Conservation (phyloP, 1,140 invertebrate genomes). For the Drosophila repleta region DNA sequence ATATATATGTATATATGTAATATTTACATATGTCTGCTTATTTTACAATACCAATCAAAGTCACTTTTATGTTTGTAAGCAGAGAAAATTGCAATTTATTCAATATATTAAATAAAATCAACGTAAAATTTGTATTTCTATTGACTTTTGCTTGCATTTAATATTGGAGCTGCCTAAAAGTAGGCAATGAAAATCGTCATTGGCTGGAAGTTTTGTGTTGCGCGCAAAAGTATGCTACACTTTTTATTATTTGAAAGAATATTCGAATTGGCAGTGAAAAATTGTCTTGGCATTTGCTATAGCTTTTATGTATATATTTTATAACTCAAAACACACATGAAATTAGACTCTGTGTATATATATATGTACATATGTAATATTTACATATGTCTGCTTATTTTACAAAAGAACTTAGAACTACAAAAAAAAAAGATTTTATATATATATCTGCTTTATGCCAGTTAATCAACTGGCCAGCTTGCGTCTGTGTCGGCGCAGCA, state of each 20-base stretch:
- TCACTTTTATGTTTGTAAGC: constrained; percentile 55
- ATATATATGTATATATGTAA: background rate
- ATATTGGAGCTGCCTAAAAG: background rate
- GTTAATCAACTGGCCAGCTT: constrained; percentile 33
- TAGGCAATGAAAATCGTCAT: background rate
- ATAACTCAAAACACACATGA: too few species aligned
- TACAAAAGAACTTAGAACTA: constrained; percentile 1
- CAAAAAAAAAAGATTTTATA: constrained; percentile 18
- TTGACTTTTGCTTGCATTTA: background rate
- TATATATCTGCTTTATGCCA: background rate
- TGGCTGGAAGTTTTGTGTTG: too few species aligned
- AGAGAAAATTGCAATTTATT: constrained; percentile 29
- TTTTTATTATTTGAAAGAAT: background rate
- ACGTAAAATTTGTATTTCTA: constrained; percentile 12
- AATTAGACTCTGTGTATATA: too few species aligned
- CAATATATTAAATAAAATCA: constrained; percentile 34
- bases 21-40: background rate
- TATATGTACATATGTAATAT: background rate
- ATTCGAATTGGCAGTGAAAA: background rate
- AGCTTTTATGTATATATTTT: too few species aligned
- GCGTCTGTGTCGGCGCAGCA: constrained; percentile 59
- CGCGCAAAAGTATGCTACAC: background rate
- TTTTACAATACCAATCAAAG: constrained; percentile 46
- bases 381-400: background rate
- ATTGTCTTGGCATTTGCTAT: background rate